Evolutionary conservation across 1,140 invertebrate species (phyloP).

Genomic region (Berghia stephanieae): DNA sequence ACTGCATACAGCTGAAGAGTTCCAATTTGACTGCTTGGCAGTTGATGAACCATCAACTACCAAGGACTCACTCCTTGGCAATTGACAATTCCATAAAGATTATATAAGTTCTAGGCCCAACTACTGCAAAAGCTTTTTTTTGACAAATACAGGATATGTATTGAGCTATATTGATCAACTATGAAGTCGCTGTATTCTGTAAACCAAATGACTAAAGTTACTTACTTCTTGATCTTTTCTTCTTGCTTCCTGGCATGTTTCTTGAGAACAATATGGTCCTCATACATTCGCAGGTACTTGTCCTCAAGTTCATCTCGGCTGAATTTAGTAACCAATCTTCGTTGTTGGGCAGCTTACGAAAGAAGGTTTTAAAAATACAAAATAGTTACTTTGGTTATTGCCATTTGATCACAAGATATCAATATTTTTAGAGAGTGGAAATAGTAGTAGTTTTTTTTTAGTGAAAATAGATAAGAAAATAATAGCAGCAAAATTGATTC

Average conservation of each 20-base stretch:
- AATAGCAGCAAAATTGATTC: not conserved
- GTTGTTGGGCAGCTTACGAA: conserved; percentile 52
- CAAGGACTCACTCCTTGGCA: too few species aligned
- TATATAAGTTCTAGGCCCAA: too few species aligned
- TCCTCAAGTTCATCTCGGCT: conserved; percentile 67
- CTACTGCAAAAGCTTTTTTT: too few species aligned
- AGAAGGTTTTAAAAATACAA: conserved; percentile 27
- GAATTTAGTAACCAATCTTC: conserved; percentile 57
- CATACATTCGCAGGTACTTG: conserved; percentile 66
- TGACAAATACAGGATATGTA: too few species aligned
- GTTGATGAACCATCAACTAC: too few species aligned
- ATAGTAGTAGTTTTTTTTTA: not conserved
- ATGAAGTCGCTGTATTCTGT: not conserved
- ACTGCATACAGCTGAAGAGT: too few species aligned
- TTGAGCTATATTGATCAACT: too few species aligned
- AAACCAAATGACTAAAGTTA: not conserved
- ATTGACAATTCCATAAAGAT: too few species aligned
- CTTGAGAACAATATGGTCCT: conserved; percentile 68
- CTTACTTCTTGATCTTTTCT: conserved; percentile 68
- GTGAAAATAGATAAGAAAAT: not conserved
- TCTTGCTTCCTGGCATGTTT: conserved; percentile 69
- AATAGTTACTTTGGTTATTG: not conserved
- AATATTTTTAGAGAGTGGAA: too few species aligned
- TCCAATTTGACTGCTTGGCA: too few species aligned
- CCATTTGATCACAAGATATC: too few species aligned